Evolutionary conservation across 2,113 vertebrate genomes (phyloP).

Genomic region (Pagrus major): DNA sequence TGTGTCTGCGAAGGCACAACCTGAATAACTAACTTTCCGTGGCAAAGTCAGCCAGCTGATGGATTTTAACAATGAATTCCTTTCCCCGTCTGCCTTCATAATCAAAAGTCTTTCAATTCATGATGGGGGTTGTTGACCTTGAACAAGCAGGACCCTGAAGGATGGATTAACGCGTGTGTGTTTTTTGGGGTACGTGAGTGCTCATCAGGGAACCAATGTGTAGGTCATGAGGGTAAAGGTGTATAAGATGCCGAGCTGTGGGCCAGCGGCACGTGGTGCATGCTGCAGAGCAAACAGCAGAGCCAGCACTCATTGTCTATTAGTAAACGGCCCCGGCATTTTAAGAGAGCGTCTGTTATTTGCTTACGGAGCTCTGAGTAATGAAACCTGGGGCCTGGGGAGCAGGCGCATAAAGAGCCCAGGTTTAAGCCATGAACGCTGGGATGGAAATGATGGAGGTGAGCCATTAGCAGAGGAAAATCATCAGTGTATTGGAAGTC

Average conservation of each 20-base stretch:
- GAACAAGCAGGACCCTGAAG: conserved; percentile 2
- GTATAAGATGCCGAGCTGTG: conserved; percentile 54
- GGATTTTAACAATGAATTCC: conserved; percentile 36
- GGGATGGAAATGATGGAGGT: conserved; percentile 65
- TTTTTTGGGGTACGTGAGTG: background rate
- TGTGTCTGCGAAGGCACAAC: background rate
- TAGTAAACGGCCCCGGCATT: conserved; percentile 81
- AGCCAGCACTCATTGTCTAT: conserved; percentile 71
- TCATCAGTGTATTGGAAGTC: conserved; percentile 57
- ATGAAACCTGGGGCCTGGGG: conserved; percentile 79
- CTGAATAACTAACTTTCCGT: conserved; percentile 53
- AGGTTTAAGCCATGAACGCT: conserved; percentile 51
- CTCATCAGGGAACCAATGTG: conserved; percentile 19
- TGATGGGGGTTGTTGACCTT: conserved; percentile 50
- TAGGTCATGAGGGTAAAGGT: conserved; percentile 36
- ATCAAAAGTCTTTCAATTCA: conserved; percentile 42
- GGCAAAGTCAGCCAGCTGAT: conserved; percentile 24
- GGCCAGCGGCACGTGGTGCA: background rate
- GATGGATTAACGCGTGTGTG: conserved; percentile 21
- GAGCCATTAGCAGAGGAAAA: conserved; percentile 60
- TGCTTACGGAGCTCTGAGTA: conserved; percentile 82
- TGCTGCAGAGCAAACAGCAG: conserved; percentile 49
- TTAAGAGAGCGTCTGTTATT: conserved; percentile 85
- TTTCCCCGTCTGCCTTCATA: conserved; percentile 24
- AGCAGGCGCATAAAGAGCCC: conserved; percentile 43